Evolutionary conservation across 2,888 invertebrate genomes (phyloP), one percentile per base, ranked within the genome.

Genomic region (Eudemis profundana): DNA sequence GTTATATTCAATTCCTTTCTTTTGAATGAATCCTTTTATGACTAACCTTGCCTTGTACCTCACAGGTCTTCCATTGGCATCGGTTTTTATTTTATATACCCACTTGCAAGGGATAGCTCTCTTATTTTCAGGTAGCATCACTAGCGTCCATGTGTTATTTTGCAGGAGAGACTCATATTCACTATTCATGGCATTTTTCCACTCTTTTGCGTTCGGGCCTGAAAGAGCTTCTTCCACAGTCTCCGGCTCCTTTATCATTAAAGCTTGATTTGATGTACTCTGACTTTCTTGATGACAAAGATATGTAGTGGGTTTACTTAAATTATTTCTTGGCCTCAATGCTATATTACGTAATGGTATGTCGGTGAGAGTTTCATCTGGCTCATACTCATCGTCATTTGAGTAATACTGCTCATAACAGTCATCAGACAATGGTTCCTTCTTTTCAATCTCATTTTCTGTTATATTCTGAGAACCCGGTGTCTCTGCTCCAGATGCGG

Each of bases 41-140:
- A 72, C 67, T 3, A 68, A 40, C 42, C 68, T 61, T 23, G 71
- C 69, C 42, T 70, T 72, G 59, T 47, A 72, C 15, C 66, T n/a
- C 17, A 60, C 14, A 42, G 68, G 60, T 0, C 64, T 44, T 21
- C 63, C 67, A 38, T 68, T 53, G 5, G 64, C 47, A 57, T 69
- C 63, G 19, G 56, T 62, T 57, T 70, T 61, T n/a, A 23, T 17
- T 60, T 65, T 63, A 60, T 38, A 54, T 33, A 51, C 68, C 66
- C 54, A 59, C 61, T 66, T 61, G 29, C 54, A 47, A 29, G 67
- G 59, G 14, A 68, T 42, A 17, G 33, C 65, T 29, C 23, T 59
- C 59, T 65, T 65, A 7, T 21, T 42, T 47, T 60, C 15, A 54
- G 66, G 69, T 21, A 59, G 4, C 29, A 66, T 57, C n/a, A 54